A percentile compares a stretch with the other conserved stretches of the same genome.
Evolutionary conservation across 2,797 vertebrate species (phyloP).

Genomic region (Tenualosa thibaudeaui): DNA sequence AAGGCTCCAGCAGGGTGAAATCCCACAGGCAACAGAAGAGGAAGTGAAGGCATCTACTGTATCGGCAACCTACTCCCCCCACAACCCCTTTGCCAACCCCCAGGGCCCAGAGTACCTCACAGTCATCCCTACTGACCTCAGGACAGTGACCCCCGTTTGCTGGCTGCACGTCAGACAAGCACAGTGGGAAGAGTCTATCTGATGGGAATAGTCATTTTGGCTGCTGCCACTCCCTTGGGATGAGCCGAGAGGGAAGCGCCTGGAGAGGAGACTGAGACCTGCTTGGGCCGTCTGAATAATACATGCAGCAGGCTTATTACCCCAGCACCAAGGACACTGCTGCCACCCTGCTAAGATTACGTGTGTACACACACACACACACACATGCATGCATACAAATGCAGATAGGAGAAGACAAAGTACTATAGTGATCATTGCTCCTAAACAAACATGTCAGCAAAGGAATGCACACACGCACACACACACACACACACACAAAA

Average conservation of each 20-base stretch:
- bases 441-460: neutral
- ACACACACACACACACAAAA: neutral
- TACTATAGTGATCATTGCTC: neutral
- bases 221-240: slow-evolving; percentile 43
- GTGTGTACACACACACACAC: slow-evolving; percentile 15
- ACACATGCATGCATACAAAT: neutral
- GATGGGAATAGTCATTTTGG: slow-evolving; percentile 69
- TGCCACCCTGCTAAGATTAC: slow-evolving; percentile 53
- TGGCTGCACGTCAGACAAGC: slow-evolving; percentile 51
- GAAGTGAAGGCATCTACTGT: slow-evolving; percentile 67
- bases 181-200: slow-evolving; percentile 56
- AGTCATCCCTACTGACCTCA: slow-evolving; percentile 54
- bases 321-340: slow-evolving; percentile 48
- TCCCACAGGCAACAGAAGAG: slow-evolving; percentile 55
- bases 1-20: neutral
- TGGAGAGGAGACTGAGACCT: slow-evolving; percentile 42
- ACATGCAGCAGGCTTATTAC: slow-evolving; percentile 58
- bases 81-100: neutral
- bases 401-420: neutral
- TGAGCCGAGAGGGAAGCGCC: neutral
- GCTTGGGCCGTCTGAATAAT: slow-evolving; percentile 56
- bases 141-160: slow-evolving; percentile 48
- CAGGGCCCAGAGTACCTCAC: slow-evolving; percentile 41
- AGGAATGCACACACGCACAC: no score
- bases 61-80: neutral